phyloP scores from a whole-genome alignment of 2,113 vertebrate species.

The Neogale vison region DNA sequence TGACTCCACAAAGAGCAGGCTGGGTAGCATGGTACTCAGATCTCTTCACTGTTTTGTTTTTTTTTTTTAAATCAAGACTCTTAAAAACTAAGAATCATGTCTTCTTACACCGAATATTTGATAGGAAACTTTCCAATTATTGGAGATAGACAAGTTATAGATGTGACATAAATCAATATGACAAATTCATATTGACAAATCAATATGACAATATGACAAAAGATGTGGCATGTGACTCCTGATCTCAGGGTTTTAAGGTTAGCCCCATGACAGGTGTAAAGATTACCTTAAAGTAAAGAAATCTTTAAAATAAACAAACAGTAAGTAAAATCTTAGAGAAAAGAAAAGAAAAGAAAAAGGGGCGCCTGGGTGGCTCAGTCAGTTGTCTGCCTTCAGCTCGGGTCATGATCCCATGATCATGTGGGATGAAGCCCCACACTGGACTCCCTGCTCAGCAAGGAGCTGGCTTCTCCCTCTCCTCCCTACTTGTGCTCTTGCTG shows the following conservation, averaged over 20 bases:
- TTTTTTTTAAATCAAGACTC: neutral
- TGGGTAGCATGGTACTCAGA: neutral
- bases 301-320: neutral
- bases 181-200: neutral
- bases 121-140: constrained; percentile 10
- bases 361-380: too few relatives aligned
- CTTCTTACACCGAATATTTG: constrained; percentile 31
- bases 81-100: constrained; percentile 35
- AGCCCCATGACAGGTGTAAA: neutral
- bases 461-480: too few relatives aligned
- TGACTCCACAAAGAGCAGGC: neutral
- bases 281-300: neutral
- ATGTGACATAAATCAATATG: neutral
- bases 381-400: too few relatives aligned
- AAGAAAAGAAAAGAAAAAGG: too few relatives aligned
- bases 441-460: too few relatives aligned
- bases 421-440: too few relatives aligned
- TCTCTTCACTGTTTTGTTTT: constrained; percentile 14
- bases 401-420: too few relatives aligned
- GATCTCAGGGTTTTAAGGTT: neutral
- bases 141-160: neutral
- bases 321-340: too few relatives aligned
- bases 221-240: neutral
- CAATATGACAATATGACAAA: too few relatives aligned
- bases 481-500: too few relatives aligned